Evolutionary conservation across 2,888 invertebrate species (phyloP).

Genomic region (Aquatica leii): DNA sequence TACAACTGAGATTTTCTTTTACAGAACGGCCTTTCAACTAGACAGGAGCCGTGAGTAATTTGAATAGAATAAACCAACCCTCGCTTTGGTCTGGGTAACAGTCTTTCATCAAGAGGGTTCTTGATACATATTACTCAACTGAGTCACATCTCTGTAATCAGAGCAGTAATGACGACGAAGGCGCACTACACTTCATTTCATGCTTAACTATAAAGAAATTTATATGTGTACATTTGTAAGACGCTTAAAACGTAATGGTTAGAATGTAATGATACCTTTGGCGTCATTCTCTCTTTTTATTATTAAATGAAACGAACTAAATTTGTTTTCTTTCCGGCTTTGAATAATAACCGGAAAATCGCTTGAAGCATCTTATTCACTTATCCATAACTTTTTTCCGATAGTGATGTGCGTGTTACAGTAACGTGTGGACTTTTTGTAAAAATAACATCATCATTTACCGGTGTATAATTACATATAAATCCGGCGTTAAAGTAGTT

Average conservation of each 20-base stretch:
- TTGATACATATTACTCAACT: constrained; percentile 50
- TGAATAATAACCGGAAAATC: constrained; percentile 19
- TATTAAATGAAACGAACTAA: constrained; percentile 22
- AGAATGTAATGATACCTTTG: constrained; percentile 46
- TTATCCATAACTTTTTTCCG: background rate
- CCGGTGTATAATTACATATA: constrained; percentile 24
- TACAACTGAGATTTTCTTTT: too few species aligned
- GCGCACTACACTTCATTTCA: constrained; percentile 50
- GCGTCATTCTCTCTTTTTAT: constrained; percentile 22
- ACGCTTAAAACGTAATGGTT: constrained; percentile 49
- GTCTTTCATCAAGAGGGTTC: constrained; percentile 26
- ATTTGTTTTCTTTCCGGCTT: background rate
- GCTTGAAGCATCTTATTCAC: background rate
- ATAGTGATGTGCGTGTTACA: constrained; percentile 7
- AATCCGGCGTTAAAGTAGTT: constrained; percentile 29
- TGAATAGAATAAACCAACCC: background rate
- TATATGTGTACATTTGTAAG: constrained; percentile 52
- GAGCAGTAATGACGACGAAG: constrained; percentile 47
- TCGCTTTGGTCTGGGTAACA: background rate
- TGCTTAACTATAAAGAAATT: constrained; percentile 51
- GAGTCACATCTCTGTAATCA: constrained; percentile 47
- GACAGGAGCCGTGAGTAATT: background rate
- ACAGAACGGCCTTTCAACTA: background rate
- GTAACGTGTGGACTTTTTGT: background rate
- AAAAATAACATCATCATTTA: constrained; percentile 19